Evolutionary conservation across 2,888 invertebrate genomes (phyloP), one percentile per base, ranked within the genome.

Genomic region (Disparrhopalites patrizii): DNA sequence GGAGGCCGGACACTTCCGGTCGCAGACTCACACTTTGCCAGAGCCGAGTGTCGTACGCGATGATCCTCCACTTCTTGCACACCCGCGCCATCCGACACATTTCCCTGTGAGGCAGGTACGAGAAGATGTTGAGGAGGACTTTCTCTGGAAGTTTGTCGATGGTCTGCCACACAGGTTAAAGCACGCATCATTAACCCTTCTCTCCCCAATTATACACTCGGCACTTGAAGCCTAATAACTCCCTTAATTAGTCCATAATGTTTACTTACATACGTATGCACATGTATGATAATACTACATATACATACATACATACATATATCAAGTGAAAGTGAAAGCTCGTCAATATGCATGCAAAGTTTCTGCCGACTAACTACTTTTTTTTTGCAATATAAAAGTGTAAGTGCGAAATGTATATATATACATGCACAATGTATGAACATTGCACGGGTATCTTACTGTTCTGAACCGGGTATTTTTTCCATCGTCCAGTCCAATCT

Each of bases 131-230:
- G 71, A 96, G 82, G 40, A 99, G 82, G 31, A 98, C 91, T 82
- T 97, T 98, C 80, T 99, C 98, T 13, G 99, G 98, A 38, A 99
- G 84, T 80, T 96, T 94, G 80, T 94, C 94, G 78, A 95, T 93
- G 4, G 93, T 94, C 93, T 94, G 83, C 31, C 84, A 83, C 15
- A n/a, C 7, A 15, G 15, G 18, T 15, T 8, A n/a, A 13, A n/a
- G n/a, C 50, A 13, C 8, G 10, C 18, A 15, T 52, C 52, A 27
- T 52, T 52, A 23, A 23, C 8, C n/a, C 20, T 27, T 52, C 15
- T 8, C 27, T 52, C 13, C 20, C 18, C 23, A 23, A n/a, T n/a
- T n/a, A n/a, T n/a, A n/a, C n/a, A n/a, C n/a, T n/a, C n/a, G n/a
- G n/a, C n/a, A n/a, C n/a, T n/a, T n/a, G n/a, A n/a, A n/a, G n/a